Conservation (phyloP, 2,888 invertebrate species). For the Serripes groenlandicus region DNA sequence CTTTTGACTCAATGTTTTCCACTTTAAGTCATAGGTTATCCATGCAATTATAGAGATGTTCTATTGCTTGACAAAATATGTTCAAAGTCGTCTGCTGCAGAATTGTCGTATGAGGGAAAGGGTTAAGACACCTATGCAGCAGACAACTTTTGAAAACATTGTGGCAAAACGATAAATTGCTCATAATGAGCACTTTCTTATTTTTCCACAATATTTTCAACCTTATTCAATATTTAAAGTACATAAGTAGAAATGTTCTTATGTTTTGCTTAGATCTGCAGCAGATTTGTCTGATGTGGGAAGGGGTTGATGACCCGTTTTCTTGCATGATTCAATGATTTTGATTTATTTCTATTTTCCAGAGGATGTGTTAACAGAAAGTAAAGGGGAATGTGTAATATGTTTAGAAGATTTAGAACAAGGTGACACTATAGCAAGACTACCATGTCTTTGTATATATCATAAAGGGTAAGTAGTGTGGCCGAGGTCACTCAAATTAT, state of each 20-base stretch:
- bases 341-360: conserved; percentile 88
- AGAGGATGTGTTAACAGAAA: conserved; percentile 98
- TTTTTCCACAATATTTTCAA: neutral
- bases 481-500: neutral
- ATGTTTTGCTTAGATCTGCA: too few species aligned
- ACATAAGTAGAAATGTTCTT: too few species aligned
- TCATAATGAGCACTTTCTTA: neutral
- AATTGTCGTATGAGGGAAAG: too few species aligned
- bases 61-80: too few species aligned
- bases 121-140: too few species aligned
- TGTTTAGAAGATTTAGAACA: conserved; percentile 98
- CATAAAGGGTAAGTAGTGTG: conserved; percentile 96
- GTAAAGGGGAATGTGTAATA: conserved; percentile 99
- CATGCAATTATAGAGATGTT: too few species aligned
- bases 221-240: neutral
- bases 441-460: conserved; percentile 99
- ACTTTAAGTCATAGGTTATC: too few species aligned
- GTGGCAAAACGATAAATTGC: neutral
- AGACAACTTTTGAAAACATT: neutral
- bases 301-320: too few species aligned
- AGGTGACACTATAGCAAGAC: conserved; percentile 98
- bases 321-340: too few species aligned
- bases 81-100: too few species aligned
- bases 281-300: too few species aligned
- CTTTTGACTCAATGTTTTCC: neutral